Base-by-base conservation (phyloP, 2,888 invertebrate genomes). In the Acrobasis suavella region DNA sequence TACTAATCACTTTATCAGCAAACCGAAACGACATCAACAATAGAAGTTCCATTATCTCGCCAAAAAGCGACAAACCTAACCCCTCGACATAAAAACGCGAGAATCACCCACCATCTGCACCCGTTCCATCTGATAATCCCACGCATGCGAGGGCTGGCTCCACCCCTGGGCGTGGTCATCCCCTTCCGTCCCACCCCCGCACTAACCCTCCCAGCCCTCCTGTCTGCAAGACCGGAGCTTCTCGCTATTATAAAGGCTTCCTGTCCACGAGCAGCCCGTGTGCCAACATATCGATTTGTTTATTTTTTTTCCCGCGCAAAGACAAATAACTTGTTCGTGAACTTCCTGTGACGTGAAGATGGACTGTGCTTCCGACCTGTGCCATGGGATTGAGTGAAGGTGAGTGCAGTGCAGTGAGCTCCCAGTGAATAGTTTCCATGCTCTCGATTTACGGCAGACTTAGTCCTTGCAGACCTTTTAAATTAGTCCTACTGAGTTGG, bases 171-270 rank as follows among this genome's bases (percentile, higher is more conserved):
- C 82, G 82, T 77, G 80, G 78, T 75, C 80, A 72, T 50, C 56
- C 52, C 64, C 65, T 65, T 64, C 65, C 64, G 67, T 66, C 67
- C 70, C 67, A 67, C 67, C 59, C 65, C 69, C 73, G 72, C 73
- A 69, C 67, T 71, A 69, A 67, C 68, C 66, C 60, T 73, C 69
- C 66, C 66, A 62, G 73, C 73, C 62, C 69, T 67, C 69, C 67
- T 50, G 65, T 50, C 64, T 60, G 65, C 69, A 60, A 64, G 80
- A 81, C 82, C 82, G 83, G 82, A 82, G 77, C 81, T 77, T 80
- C 82, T 88, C 87, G 85, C 90, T 89, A 91, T 92, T 92, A 92
- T 91, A 85, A 85, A 83, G 82, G 91, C 81, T 91, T 92, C 91
- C 91, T 91, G 91, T 91, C 87, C 87, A 82, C 83, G 86, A 83